Evolutionary conservation across 2,888 invertebrate genomes (phyloP).

Genomic region (Nephrotoma guestfalica): DNA sequence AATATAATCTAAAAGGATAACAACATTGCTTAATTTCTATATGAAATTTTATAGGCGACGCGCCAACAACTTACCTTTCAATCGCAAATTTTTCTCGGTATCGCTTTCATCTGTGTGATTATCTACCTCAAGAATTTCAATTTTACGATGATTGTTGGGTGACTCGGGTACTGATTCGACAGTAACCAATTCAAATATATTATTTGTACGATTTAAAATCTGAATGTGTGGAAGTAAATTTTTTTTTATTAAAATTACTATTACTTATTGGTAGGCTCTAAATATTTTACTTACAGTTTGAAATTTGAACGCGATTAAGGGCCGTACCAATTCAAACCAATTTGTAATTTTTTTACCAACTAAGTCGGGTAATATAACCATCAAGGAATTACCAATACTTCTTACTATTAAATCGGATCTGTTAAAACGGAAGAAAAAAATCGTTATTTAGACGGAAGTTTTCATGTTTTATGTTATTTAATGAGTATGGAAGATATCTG

Average conservation of each 20-base stretch:
- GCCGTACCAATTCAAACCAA: constrained; percentile 83
- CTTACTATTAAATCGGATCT: constrained; percentile 78
- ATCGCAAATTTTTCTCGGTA: constrained; percentile 58
- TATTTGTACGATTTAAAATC: constrained; percentile 91
- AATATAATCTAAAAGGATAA: neutral
- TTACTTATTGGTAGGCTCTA: neutral
- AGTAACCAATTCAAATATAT: constrained; percentile 89
- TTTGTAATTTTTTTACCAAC: constrained; percentile 82
- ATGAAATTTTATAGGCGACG: too few relatives aligned
- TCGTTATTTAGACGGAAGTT: neutral
- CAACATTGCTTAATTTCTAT: neutral
- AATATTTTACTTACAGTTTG: constrained; percentile 50
- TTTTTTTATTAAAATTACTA: neutral
- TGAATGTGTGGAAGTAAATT: constrained; percentile 24
- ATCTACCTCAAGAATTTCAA: constrained; percentile 37
- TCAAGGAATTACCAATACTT: constrained; percentile 79
- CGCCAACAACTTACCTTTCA: constrained; percentile 47
- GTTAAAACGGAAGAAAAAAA: constrained; percentile 3
- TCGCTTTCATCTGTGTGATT: constrained; percentile 47
- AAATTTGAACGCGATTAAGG: constrained; percentile 87
- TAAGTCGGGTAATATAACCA: constrained; percentile 77
- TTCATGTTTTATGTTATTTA: neutral
- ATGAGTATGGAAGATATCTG: neutral
- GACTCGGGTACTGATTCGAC: constrained; percentile 71
- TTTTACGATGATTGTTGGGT: constrained; percentile 39